These are phyloP conservation scores for Machaerirhynchus nigripectus DNA, from an alignment of 2,113 vertebrate species.

Conservation along the genomic window DNA sequence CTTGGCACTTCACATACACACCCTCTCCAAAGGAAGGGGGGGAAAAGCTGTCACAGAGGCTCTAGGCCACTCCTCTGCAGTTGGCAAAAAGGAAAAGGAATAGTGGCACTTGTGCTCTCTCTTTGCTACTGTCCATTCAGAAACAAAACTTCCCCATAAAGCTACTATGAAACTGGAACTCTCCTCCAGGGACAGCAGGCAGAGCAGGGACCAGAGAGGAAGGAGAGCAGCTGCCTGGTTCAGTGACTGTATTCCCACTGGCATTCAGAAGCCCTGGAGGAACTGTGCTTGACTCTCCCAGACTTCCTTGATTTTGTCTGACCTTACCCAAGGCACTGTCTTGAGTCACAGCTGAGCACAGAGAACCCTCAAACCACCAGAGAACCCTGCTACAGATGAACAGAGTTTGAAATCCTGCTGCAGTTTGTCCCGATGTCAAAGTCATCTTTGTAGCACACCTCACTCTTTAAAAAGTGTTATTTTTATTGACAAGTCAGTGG, in stretches of 20 bases:
- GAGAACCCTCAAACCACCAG: neutral
- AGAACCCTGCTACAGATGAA: neutral
- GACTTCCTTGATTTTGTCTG: neutral
- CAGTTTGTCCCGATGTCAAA: neutral
- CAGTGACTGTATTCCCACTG: neutral
- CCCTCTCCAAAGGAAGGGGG: neutral
- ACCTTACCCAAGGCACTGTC: neutral
- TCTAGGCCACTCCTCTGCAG: neutral
- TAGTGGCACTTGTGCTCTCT: neutral
- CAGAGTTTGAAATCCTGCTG: neutral
- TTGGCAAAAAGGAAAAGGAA: neutral
- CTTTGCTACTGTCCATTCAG: neutral
- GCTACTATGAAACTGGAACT: neutral
- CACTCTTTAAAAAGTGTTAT: neutral
- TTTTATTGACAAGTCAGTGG: slow-evolving; percentile 43
- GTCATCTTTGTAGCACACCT: neutral
- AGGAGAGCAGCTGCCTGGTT: neutral
- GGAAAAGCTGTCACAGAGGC: neutral
- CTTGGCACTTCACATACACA: slow-evolving; percentile 5
- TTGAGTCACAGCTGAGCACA: neutral
- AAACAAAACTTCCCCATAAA: neutral
- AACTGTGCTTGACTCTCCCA: neutral
- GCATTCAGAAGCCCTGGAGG: neutral
- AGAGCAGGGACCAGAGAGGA: neutral
- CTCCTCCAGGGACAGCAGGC: neutral